phyloP scores from a whole-genome alignment of 2,113 vertebrate genomes.

The Brienomyrus longianalis region DNA sequence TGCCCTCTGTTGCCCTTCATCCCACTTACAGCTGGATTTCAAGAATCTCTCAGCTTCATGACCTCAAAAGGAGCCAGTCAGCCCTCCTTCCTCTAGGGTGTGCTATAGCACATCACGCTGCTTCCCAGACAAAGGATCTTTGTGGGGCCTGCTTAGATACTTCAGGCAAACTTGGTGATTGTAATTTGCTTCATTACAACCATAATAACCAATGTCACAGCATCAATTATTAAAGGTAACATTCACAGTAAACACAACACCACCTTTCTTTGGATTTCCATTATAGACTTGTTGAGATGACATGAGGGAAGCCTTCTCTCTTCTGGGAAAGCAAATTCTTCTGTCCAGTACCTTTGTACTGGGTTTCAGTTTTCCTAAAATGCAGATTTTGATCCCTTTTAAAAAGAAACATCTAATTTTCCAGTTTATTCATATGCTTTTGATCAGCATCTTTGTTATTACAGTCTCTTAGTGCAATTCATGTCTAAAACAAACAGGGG shows the following conservation, averaged over 20 bases:
- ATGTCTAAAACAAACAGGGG: background rate
- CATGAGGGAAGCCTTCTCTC: background rate
- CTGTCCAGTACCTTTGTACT: background rate
- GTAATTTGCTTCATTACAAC: background rate
- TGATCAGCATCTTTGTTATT: conserved; percentile 2
- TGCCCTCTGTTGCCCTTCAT: conserved; percentile 3
- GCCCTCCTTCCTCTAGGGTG: background rate
- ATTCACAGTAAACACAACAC: background rate
- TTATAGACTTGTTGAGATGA: background rate
- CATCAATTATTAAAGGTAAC: background rate
- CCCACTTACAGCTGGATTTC: background rate
- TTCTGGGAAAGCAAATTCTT: background rate
- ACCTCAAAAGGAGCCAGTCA: background rate
- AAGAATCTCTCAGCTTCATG: background rate
- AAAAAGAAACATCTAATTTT: background rate
- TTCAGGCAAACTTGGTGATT: background rate
- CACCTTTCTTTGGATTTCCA: background rate
- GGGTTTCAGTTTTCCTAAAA: background rate
- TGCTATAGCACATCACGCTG: background rate
- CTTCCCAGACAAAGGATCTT: background rate
- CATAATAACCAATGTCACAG: background rate
- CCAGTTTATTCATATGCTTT: background rate
- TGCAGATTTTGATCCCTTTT: background rate
- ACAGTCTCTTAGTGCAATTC: background rate
- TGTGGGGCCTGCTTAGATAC: background rate